Conservation (phyloP, 53 echinoderm and acorn worm genomes). For the Echinometra lucunter region DNA sequence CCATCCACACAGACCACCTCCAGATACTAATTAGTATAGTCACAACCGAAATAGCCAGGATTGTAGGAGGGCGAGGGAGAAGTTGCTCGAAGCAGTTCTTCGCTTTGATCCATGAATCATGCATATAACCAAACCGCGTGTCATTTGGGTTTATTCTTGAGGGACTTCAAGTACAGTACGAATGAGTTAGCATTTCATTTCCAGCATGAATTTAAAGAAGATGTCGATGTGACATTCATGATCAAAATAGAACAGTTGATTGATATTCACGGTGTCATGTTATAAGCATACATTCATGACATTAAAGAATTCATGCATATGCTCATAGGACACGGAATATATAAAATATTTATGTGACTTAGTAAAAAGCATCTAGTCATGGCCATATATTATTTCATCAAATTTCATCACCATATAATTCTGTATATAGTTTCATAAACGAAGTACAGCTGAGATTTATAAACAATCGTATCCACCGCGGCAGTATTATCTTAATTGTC, state of each 20-base stretch:
- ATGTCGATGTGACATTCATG: not conserved
- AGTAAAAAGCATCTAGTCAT: no score
- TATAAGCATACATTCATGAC: not conserved
- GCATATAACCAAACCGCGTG: not conserved
- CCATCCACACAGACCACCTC: not conserved
- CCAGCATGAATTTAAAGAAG: constrained; percentile 29
- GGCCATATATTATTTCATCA: no score
- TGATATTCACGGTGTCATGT: not conserved
- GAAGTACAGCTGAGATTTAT: no score
- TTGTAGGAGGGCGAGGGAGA: not conserved
- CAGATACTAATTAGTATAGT: constrained; percentile 27
- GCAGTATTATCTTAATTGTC: no score
- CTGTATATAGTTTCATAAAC: no score
- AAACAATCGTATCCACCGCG: no score
- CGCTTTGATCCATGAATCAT: constrained; percentile 42
- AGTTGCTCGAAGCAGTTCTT: not conserved
- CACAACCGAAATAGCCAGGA: constrained; percentile 42
- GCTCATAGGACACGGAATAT: no score
- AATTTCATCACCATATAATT: no score
- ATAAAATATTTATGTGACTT: no score
- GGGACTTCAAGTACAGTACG: constrained; percentile 10
- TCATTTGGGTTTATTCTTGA: constrained; percentile 25
- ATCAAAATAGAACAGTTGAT: constrained; percentile 40
- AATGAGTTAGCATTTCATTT: constrained; percentile 48
- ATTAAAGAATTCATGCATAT: not conserved